These are phyloP conservation scores for Geotrupes spiniger DNA, from an alignment of 2,888 invertebrate genomes.

Conservation along the genomic window DNA sequence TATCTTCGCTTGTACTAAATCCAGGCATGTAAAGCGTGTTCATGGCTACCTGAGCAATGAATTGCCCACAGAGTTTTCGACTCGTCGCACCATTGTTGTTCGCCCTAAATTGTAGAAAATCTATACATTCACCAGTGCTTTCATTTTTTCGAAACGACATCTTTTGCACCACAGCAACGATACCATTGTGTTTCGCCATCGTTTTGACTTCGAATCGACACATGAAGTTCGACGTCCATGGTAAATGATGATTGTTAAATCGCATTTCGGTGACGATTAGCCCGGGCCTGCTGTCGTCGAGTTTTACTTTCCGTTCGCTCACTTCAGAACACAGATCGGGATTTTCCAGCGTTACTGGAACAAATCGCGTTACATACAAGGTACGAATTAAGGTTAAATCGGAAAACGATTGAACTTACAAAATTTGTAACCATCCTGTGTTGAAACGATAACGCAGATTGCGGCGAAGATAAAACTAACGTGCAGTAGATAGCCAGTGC, in stretches of 20 bases:
- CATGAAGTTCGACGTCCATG: slow-evolving; percentile 30
- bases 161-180: slow-evolving; percentile 55
- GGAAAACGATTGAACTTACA: slow-evolving; percentile 4
- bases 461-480: too few relatives aligned
- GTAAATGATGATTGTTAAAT: slow-evolving; percentile 6
- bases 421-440: slow-evolving; percentile 5
- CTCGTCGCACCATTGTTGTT: slow-evolving; percentile 36
- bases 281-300: slow-evolving; percentile 8
- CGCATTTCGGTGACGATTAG: slow-evolving; percentile 6
- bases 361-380: neutral
- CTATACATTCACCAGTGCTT: slow-evolving; percentile 49
- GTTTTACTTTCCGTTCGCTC: slow-evolving; percentile 9
- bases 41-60: slow-evolving; percentile 38
- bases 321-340: slow-evolving; percentile 15
- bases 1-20: slow-evolving; percentile 7
- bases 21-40: slow-evolving; percentile 35
- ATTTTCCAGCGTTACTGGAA: slow-evolving; percentile 14
- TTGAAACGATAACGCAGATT: too few relatives aligned
- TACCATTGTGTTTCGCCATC: slow-evolving; percentile 35
- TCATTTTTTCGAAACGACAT: slow-evolving; percentile 48
- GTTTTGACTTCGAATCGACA: slow-evolving; percentile 45
- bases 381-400: too few relatives aligned
- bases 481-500: too few relatives aligned
- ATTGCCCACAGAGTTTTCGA: slow-evolving; percentile 43
- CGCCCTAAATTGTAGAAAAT: slow-evolving; percentile 50